Base-by-base conservation (phyloP, 2,797 vertebrate species). In the Ptychobarbus kaznakovi region DNA sequence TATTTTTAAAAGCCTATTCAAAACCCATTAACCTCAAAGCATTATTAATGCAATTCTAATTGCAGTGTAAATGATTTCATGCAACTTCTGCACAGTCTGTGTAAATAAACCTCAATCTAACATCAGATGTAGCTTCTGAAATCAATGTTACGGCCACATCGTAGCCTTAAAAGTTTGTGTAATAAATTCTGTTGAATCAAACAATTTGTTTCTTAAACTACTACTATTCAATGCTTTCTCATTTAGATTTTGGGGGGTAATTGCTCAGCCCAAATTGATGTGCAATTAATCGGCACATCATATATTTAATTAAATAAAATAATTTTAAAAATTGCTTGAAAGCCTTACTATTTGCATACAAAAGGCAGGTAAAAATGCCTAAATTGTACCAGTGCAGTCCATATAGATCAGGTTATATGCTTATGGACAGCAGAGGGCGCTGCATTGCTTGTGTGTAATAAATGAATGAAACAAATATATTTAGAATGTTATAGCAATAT, bases 361-460 rank as follows among this genome's bases (percentile, higher is more conserved):
- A 20, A 20, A 40, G 0, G 32, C 56, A 83, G 15, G 44, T 15
- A 15, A 22, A 77, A 84, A 18, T 25, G 18, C 28, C 58, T 68
- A 72, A 18, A 65, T 38, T 32, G 6, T 5, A 20, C 18, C 28
- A 75, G 46, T 53, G 11, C 11, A 76, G 32, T 75, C 28, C 3
- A 12, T 12, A 38, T 35, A 49, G 63, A 32, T 8, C 65, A 81
- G 20, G 10, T 20, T 75, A 20, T 68, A 51, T 28, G 1, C 6
- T 70, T 61, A 46, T 4, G 3, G 40, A 82, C 70, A 83, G 58
- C 70, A 83, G 81, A 74, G 81, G 56, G 81, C 51, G 56, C 35
- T 58, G 35, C 38, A 58, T 40, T 25, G 35, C 51, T 40, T 40
- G 74, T 16, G 8, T 73, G 73, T 38, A 53, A 56, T 10, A 49